Evolutionary conservation across 2,113 vertebrate genomes (phyloP), one percentile per base, ranked within the genome.

Genomic region (Glaucomys volans): DNA sequence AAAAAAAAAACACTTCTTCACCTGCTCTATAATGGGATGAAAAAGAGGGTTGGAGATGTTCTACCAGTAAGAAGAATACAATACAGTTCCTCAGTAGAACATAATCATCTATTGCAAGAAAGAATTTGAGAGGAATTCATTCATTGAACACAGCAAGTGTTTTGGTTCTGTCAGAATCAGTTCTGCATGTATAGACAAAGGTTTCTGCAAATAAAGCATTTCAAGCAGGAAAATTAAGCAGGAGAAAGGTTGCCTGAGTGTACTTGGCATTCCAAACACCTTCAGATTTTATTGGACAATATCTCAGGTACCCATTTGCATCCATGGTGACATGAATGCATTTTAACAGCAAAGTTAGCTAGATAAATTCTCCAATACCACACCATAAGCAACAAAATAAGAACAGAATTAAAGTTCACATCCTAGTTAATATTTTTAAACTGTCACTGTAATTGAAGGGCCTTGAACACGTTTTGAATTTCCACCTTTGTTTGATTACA

Each of bases 141-240:
- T 95, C 82, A 89, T 1, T 95, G 54, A 97, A 89, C 66, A 83
- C 44, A 80, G 5, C 26, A 37, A 96, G 22, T 52, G 32, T 44
- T 77, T 96, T 59, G 17, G 50, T 94, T 93, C 69, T 80, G 11
- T 84, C 62, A 91, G 57, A 96, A 93, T 91, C 67, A 64, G 47
- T 81, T 96, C 67, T 77, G 81, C 54, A 57, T 50, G 24, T 50
- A 52, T 5, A 87, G 82, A 32, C 11, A 91, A 92, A 95, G 44
- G 0, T 37, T 91, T 82, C 67, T 66, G 24, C 44, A 91, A 95
- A 92, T 59, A 95, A 81, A 94, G 16, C 42, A 79, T 87, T 83
- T 92, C 75, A 95, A 95, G 81, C 50, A 81, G 50, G 26, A 66
- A 66, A 77, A 81, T 94, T 85, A 95, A 96, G 6, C 66, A 91